phyloP scores from a whole-genome alignment of 1,140 invertebrate species.

The Chionoecetes opilio region DNA sequence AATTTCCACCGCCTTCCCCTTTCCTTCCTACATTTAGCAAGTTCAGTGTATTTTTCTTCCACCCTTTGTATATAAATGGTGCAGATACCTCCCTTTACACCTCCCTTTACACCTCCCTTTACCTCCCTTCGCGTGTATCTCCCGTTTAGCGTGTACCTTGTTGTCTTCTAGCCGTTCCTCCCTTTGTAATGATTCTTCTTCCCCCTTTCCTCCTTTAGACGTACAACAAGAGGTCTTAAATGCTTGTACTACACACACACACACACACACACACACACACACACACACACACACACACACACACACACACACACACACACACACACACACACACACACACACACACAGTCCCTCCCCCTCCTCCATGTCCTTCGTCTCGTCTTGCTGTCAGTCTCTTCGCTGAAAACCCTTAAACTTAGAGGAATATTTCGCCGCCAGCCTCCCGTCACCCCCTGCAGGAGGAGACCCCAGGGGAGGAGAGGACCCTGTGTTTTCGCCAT shows the following conservation, averaged over 20 bases:
- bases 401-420: constrained; percentile 20
- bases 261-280: too few species aligned
- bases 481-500: constrained; percentile 36
- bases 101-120: not conserved
- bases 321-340: not conserved
- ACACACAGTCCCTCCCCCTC: not conserved
- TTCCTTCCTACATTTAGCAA: not conserved
- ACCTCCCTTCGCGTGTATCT: not conserved
- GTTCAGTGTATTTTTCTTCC: not conserved
- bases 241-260: too few species aligned
- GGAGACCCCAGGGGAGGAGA: not conserved
- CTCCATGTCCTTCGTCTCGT: not conserved
- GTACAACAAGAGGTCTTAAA: too few species aligned
- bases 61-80: not conserved
- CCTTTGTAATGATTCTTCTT: not conserved
- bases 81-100: not conserved
- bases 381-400: not conserved
- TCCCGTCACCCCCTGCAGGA: constrained; percentile 12
- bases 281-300: too few species aligned
- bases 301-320: too few species aligned
- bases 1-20: constrained; percentile 39
- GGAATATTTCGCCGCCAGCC: not conserved
- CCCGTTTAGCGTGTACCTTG: too few species aligned
- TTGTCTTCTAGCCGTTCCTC: not conserved
- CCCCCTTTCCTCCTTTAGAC: too few species aligned